These are phyloP conservation scores for Nixonia krombeini DNA, from an alignment of 1,140 invertebrate species.

Conservation along the genomic window DNA sequence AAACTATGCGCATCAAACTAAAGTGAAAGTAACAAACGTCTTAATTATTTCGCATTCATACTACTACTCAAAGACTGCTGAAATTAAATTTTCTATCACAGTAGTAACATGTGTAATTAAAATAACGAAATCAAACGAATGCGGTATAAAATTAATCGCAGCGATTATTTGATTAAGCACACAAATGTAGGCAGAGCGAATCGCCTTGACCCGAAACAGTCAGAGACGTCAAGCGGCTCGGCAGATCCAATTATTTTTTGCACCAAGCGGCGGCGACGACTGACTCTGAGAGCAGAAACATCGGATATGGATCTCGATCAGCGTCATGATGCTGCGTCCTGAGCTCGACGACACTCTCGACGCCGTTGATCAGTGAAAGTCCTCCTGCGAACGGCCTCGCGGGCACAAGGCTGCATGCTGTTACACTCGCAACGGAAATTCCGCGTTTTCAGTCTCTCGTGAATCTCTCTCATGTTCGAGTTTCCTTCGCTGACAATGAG, in stretches of 20 bases:
- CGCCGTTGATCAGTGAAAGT: constrained; percentile 58
- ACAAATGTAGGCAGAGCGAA: constrained; percentile 2
- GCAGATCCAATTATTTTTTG: constrained; percentile 20
- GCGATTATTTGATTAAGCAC: constrained; percentile 17
- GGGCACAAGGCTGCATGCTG: constrained; percentile 17
- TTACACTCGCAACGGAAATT: too few relatives aligned
- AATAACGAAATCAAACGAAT: background rate
- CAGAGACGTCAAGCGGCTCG: background rate
- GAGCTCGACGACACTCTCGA: constrained; percentile 18
- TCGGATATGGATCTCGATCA: background rate
- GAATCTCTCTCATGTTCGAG: too few relatives aligned
- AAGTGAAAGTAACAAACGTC: too few relatives aligned
- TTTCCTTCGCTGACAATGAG: too few relatives aligned
- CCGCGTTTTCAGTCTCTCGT: too few relatives aligned
- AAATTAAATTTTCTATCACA: too few relatives aligned
- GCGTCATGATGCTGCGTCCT: constrained; percentile 13
- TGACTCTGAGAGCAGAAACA: too few relatives aligned
- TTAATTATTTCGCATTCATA: too few relatives aligned
- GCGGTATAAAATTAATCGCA: constrained; percentile 12
- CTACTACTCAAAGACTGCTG: too few relatives aligned
- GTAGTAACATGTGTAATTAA: too few relatives aligned
- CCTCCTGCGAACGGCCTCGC: constrained; percentile 32
- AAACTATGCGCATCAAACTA: too few relatives aligned
- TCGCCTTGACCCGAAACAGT: constrained; percentile 20
- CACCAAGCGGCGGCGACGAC: background rate